Conservation (phyloP, 2,888 invertebrate species). For the Agapostemon virescens region DNA sequence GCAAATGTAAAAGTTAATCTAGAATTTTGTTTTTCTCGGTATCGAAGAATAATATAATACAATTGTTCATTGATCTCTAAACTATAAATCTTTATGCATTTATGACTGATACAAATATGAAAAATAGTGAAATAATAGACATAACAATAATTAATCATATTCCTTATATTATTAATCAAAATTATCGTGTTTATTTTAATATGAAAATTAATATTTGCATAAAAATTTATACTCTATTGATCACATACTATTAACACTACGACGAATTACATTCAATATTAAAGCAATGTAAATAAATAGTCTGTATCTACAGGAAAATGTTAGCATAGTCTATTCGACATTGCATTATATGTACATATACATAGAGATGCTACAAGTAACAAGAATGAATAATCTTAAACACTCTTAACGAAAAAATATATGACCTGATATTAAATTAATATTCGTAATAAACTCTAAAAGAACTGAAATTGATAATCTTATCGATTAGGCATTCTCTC, state of each 20-base stretch:
- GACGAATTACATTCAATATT: conserved; percentile 25
- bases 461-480: conserved; percentile 16
- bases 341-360: conserved; percentile 2
- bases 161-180: neutral
- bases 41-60: conserved; percentile 13
- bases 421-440: conserved; percentile 1
- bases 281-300: conserved; percentile 17
- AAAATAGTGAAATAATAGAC: neutral
- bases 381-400: neutral
- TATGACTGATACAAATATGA: neutral
- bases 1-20: conserved; percentile 26
- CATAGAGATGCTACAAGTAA: neutral
- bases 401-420: neutral
- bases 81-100: neutral
- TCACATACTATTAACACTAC: conserved; percentile 13
- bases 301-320: conserved; percentile 7
- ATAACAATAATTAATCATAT: neutral
- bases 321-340: conserved; percentile 8
- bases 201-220: neutral
- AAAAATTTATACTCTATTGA: neutral
- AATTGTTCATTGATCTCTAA: neutral
- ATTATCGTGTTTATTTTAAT: neutral
- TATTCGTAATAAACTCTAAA: neutral
- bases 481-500: neutral
- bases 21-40: conserved; percentile 16